Conservation (phyloP, 1,140 invertebrate species). For the Rhagoletis pomonella region DNA sequence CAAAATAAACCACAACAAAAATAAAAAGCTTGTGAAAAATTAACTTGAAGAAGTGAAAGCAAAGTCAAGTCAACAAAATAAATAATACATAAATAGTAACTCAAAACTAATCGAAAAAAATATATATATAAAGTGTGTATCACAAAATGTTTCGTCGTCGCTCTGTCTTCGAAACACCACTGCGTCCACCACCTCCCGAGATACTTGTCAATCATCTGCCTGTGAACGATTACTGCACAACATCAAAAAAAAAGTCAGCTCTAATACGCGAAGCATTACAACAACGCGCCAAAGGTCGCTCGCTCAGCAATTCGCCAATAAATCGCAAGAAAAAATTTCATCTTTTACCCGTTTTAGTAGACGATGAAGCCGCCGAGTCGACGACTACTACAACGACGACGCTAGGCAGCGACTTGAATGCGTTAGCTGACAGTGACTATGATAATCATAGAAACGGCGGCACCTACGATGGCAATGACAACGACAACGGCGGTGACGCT, state of each 20-base stretch:
- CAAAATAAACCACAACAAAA: too few relatives aligned
- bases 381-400: neutral
- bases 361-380: slow-evolving; percentile 62
- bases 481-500: neutral
- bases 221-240: slow-evolving; percentile 15
- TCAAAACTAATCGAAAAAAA: neutral
- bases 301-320: slow-evolving; percentile 68
- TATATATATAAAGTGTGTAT: neutral
- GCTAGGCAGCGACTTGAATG: neutral
- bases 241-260: slow-evolving; percentile 47
- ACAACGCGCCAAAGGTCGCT: slow-evolving; percentile 64
- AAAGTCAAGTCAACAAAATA: too few relatives aligned
- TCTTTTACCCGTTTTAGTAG: slow-evolving; percentile 66
- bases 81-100: neutral
- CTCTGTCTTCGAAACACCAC: slow-evolving; percentile 70
- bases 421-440: neutral
- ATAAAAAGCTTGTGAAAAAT: too few relatives aligned
- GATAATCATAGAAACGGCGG: neutral
- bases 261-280: slow-evolving; percentile 53
- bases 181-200: slow-evolving; percentile 59
- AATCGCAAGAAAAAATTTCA: slow-evolving; percentile 69
- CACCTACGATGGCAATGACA: slow-evolving; percentile 19
- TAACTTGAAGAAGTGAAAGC: too few relatives aligned
- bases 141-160: slow-evolving; percentile 70
- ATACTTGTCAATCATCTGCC: slow-evolving; percentile 57